phyloP scores from a whole-genome alignment of 1,140 invertebrate genomes.

The Euschistus heros region DNA sequence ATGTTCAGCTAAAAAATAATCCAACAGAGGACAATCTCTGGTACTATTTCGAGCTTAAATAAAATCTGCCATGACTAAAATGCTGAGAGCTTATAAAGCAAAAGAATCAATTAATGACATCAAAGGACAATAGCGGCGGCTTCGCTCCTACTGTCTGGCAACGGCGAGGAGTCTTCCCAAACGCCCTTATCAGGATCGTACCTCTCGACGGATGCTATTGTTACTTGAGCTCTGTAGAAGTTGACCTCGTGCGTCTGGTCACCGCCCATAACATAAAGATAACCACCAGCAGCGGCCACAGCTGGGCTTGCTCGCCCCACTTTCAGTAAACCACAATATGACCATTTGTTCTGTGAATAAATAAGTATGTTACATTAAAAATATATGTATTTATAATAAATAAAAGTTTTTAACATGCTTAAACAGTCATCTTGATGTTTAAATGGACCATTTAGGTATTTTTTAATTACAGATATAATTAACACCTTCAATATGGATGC shows the following conservation, averaged over 20 bases:
- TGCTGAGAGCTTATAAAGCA: neutral
- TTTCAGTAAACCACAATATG: conserved; percentile 57
- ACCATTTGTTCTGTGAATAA: conserved; percentile 60
- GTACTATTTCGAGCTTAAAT: too few species aligned
- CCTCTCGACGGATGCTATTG: conserved; percentile 66
- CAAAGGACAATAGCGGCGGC: conserved; percentile 57
- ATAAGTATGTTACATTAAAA: neutral
- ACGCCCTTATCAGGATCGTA: conserved; percentile 66
- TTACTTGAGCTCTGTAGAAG: conserved; percentile 71
- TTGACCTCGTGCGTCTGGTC: conserved; percentile 51
- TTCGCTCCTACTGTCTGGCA: conserved; percentile 73
- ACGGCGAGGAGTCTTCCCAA: conserved; percentile 63
- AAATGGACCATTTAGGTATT: too few species aligned
- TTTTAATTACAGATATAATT: too few species aligned
- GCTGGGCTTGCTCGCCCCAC: conserved; percentile 69
- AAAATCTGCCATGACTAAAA: too few species aligned
- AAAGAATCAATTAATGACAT: neutral
- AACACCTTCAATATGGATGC: too few species aligned
- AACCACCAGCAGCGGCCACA: conserved; percentile 68
- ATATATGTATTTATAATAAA: neutral
- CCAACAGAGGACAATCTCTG: too few species aligned
- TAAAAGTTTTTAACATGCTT: neutral
- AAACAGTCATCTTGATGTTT: neutral
- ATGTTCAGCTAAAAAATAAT: too few species aligned
- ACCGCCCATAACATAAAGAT: conserved; percentile 76